Percentiles rank a stretch among this genome's conserved stretches.
Conservation (phyloP, 2,113 vertebrate genomes). For the Sapayoa aenigma region DNA sequence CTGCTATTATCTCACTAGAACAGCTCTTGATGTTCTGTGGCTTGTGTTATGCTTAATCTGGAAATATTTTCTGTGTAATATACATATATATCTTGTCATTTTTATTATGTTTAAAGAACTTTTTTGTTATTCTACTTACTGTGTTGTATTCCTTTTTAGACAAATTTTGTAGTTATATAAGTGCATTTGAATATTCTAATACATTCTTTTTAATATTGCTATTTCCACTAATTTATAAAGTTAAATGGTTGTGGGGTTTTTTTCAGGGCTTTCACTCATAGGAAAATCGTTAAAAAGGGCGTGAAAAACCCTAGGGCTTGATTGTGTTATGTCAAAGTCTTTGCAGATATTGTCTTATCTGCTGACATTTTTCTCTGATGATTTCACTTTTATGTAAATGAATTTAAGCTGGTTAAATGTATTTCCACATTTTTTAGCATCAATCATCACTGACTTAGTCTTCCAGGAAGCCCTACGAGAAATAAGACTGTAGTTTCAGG, state of each 20-base stretch:
- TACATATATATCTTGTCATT: neutral
- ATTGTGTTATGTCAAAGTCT: accelerated
- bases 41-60: neutral
- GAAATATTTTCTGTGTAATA: neutral
- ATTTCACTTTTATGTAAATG: neutral
- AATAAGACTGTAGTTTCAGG: neutral
- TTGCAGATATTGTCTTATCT: neutral
- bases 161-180: neutral
- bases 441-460: neutral
- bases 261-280: neutral
- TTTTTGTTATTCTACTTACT: neutral
- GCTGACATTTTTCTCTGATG: neutral
- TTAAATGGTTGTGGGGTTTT: neutral
- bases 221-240: neutral
- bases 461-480: neutral
- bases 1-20: neutral
- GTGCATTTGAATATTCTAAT: neutral
- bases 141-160: neutral
- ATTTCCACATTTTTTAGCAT: neutral
- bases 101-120: neutral
- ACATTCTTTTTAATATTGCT: neutral
- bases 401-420: neutral
- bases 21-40: neutral
- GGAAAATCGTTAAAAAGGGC: neutral
- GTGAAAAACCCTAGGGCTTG: neutral